Conservation (phyloP, 2,797 vertebrate genomes). For the Sebastes taczanowskii region DNA sequence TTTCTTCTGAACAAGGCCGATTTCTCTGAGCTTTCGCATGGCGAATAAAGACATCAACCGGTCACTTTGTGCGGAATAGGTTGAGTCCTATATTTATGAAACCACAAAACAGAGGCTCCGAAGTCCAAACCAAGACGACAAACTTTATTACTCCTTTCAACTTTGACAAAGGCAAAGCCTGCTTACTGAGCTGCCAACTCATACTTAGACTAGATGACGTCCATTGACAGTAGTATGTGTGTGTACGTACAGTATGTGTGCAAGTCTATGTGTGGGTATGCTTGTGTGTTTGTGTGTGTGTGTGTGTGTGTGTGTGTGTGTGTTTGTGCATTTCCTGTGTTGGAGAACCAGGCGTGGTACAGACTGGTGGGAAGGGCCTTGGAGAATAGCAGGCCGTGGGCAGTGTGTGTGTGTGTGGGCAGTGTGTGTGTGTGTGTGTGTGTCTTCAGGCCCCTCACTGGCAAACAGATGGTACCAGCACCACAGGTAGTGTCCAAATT, state of each 20-base stretch:
- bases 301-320: neutral
- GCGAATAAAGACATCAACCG: too few relatives aligned
- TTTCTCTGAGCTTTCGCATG: too few relatives aligned
- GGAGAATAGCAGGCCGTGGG: constrained; percentile 37
- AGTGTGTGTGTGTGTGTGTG: constrained; percentile 11
- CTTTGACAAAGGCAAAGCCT: neutral
- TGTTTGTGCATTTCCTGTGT: constrained; percentile 6
- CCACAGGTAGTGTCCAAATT: constrained; percentile 64
- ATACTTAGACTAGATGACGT: constrained; percentile 37
- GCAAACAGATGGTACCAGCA: constrained; percentile 73
- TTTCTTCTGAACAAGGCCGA: too few relatives aligned
- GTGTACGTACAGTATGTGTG: neutral
- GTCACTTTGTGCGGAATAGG: too few relatives aligned
- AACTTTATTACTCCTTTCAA: too few relatives aligned
- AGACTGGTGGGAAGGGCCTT: constrained; percentile 38
- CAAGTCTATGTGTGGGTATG: neutral
- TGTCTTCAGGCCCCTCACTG: constrained; percentile 65
- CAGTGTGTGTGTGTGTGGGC: neutral
- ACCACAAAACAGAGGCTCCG: too few relatives aligned
- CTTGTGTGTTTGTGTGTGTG: neutral
- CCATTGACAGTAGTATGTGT: neutral
- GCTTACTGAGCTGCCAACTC: constrained; percentile 43
- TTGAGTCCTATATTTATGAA: too few relatives aligned
- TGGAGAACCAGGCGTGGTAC: constrained; percentile 14
- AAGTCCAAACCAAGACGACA: too few relatives aligned